Evolutionary conservation across 2,113 vertebrate genomes (phyloP).

Genomic region (Enhydra lutris): DNA sequence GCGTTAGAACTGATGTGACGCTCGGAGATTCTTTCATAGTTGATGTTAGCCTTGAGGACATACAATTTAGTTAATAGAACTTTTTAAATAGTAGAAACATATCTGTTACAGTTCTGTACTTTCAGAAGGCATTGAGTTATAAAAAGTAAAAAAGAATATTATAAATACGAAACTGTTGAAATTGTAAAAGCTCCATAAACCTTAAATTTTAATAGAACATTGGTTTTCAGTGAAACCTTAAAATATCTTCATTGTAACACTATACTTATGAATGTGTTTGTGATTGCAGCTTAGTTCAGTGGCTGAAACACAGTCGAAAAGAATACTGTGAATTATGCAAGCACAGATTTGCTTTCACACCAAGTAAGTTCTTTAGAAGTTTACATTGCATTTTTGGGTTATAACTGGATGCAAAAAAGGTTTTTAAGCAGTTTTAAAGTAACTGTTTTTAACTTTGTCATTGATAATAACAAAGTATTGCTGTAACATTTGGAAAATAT

Average conservation of each 20-base stretch:
- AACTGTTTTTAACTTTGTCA: neutral
- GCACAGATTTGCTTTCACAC: constrained; percentile 99
- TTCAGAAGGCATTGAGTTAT: neutral
- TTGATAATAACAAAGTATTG: constrained; percentile 24
- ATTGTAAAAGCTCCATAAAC: neutral
- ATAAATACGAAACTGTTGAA: constrained; percentile 6
- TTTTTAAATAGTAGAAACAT: neutral
- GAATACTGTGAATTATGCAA: constrained; percentile 99
- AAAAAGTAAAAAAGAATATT: constrained; percentile 10
- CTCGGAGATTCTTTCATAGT: neutral
- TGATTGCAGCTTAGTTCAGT: constrained; percentile 96
- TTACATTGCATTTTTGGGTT: constrained; percentile 75
- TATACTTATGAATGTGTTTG: constrained; percentile 51
- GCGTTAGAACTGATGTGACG: neutral
- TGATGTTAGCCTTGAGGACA: neutral
- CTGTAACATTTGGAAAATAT: neutral
- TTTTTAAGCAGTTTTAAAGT: constrained; percentile 1
- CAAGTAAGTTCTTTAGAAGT: constrained; percentile 91
- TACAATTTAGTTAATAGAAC: neutral
- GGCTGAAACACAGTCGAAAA: constrained; percentile 99
- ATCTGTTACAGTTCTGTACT: neutral
- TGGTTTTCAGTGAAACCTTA: neutral
- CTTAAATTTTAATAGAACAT: neutral
- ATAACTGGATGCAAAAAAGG: neutral
- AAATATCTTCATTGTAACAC: neutral